Evolutionary conservation across 2,888 invertebrate genomes (phyloP).

Genomic region (Leptopilina drosophilae): DNA sequence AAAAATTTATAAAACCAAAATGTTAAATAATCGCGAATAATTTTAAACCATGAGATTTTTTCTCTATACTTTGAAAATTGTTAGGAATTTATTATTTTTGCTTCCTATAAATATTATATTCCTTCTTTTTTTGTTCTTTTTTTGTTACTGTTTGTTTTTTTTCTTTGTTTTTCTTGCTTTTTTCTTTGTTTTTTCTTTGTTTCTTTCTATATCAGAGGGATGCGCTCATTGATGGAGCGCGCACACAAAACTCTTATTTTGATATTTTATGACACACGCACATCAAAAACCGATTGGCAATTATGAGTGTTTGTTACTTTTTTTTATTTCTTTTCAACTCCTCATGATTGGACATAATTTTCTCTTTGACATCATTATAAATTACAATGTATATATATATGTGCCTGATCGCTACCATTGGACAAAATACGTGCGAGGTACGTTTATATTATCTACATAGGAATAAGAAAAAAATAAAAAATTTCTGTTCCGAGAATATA

Average conservation of each 20-base stretch:
- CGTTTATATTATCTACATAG: not conserved
- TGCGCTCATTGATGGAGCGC: too few relatives aligned
- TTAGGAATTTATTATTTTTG: too few relatives aligned
- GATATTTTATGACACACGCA: too few relatives aligned
- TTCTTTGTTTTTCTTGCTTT: too few relatives aligned
- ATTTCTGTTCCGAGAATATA: slow-evolving; percentile 8
- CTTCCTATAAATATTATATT: too few relatives aligned
- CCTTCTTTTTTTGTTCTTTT: too few relatives aligned
- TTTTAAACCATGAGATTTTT: too few relatives aligned
- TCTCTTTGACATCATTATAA: slow-evolving; percentile 33
- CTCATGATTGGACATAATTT: slow-evolving; percentile 30
- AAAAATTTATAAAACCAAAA: too few relatives aligned
- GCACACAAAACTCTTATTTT: too few relatives aligned
- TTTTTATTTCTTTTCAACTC: not conserved
- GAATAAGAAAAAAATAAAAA: not conserved
- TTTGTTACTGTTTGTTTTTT: too few relatives aligned
- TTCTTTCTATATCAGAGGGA: not conserved
- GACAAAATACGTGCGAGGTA: not conserved
- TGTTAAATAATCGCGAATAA: too few relatives aligned
- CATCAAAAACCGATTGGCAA: not conserved
- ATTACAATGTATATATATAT: slow-evolving; percentile 4
- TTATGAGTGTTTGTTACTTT: slow-evolving; percentile 32
- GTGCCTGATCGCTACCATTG: slow-evolving; percentile 17
- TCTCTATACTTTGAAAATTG: too few relatives aligned
- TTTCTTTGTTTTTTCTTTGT: not conserved